A percentile compares a stretch with the other conserved stretches of the same genome.
Conservation (phyloP, 2,797 vertebrate genomes). For the Heterohyrax brucei region DNA sequence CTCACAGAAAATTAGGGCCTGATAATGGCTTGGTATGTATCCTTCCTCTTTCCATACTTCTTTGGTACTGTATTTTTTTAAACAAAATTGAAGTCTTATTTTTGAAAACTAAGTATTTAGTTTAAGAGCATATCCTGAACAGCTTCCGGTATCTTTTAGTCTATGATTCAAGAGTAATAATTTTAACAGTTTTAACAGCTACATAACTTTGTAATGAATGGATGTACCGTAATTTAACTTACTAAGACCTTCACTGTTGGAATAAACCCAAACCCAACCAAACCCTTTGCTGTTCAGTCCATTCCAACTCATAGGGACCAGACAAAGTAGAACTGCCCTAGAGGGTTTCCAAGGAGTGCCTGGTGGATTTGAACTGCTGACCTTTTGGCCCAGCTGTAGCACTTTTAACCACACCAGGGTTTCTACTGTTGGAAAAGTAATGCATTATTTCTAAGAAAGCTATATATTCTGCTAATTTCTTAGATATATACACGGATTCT, state of each 20-base stretch:
- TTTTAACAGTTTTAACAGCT: conserved; percentile 49
- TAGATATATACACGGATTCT: too few species aligned
- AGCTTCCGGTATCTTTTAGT: conserved; percentile 48
- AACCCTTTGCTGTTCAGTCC: too few species aligned
- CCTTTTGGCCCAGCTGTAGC: too few species aligned
- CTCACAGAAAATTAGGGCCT: neutral
- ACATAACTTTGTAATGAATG: neutral
- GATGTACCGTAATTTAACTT: conserved; percentile 12
- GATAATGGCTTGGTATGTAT: neutral
- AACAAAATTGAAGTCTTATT: conserved; percentile 25
- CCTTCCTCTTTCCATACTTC: neutral
- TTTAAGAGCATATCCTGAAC: neutral
- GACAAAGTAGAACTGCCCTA: too few species aligned
- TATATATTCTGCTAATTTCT: conserved; percentile 34
- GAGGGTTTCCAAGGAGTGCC: too few species aligned
- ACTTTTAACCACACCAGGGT: too few species aligned
- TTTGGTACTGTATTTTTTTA: neutral
- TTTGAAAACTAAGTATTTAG: conserved; percentile 37
- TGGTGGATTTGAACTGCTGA: too few species aligned
- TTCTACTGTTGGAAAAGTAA: too few species aligned
- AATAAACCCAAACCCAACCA: neutral
- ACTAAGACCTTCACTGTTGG: neutral
- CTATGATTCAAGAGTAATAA: conserved; percentile 58
- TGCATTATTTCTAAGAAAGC: conserved; percentile 45
- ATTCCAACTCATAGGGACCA: too few species aligned